Conservation (phyloP, 2,888 invertebrate genomes). For the Caenorhabditis sp. region DNA sequence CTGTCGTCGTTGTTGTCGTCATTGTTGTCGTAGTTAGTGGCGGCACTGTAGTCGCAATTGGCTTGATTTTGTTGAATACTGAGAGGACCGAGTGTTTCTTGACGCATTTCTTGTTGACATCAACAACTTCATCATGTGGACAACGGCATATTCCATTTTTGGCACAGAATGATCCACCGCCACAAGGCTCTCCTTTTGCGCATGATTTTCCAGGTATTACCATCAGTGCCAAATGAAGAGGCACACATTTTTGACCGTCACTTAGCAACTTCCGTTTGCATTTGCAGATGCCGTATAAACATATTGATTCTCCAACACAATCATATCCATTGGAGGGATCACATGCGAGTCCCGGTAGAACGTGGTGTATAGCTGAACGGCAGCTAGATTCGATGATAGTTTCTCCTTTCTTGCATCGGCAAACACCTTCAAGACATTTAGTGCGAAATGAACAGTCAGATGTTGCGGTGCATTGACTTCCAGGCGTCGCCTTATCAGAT, state of each 20-base stretch:
- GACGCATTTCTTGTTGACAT: slow-evolving; percentile 77
- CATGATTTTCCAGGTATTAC: slow-evolving; percentile 77
- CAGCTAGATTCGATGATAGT: slow-evolving; percentile 78
- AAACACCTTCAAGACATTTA: slow-evolving; percentile 79
- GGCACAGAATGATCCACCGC: slow-evolving; percentile 68
- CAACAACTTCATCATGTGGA: slow-evolving; percentile 64
- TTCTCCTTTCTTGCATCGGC: slow-evolving; percentile 79
- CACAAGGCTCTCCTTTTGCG: slow-evolving; percentile 70
- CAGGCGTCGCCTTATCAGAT: slow-evolving; percentile 65
- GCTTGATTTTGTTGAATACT: slow-evolving; percentile 60
- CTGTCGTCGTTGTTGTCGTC: slow-evolving; percentile 27
- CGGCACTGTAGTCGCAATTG: slow-evolving; percentile 17
- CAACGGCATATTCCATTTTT: slow-evolving; percentile 76
- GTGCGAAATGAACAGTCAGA: slow-evolving; percentile 78
- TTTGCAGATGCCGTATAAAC: slow-evolving; percentile 75
- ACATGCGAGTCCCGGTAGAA: slow-evolving; percentile 75
- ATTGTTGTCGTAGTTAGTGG: slow-evolving; percentile 37
- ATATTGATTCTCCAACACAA: slow-evolving; percentile 76
- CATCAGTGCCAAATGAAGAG: slow-evolving; percentile 62
- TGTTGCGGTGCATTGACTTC: slow-evolving; percentile 73
- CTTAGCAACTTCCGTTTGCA: slow-evolving; percentile 75
- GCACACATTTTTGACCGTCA: slow-evolving; percentile 76
- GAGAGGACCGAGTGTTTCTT: slow-evolving; percentile 62
- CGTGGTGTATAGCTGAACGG: slow-evolving; percentile 74
- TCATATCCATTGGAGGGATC: slow-evolving; percentile 79